Base-by-base conservation (phyloP, 2,797 vertebrate species). In the Danio aesculapii region DNA sequence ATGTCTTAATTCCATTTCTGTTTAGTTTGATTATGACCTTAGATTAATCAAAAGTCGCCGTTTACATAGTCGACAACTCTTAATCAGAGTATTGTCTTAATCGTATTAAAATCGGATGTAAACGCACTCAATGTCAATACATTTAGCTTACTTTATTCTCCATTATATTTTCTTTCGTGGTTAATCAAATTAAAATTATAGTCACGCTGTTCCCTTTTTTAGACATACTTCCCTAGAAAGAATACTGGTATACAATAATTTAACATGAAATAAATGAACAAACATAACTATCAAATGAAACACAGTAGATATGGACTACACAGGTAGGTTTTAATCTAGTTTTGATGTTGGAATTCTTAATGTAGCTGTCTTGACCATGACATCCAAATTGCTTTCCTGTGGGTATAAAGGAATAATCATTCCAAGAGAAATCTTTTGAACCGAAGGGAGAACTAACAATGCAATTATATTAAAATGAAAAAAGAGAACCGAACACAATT, bases 401-500 rank as follows among this genome's bases (percentile, higher is more conserved):
- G 49, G 66, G 72, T 63, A 86, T 80, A 80, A 87, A 90, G 74
- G 53, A 85, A 85, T 88, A 86, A 91, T 90, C 83, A 80, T 17
- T 69, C 57, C 74, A 59, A 89, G 85, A 83, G 88, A 83, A 81
- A 83, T 80, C 79, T 87, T 89, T 86, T 78, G 63, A 88, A 90
- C 85, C 55, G 41, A 82, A 79, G 85, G 87, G 88, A 91, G 71
- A 12, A 7, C 69, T 86, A 85, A 88, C 83, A 77, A 82, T 84
- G 75, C 85, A 89, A 92, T 92, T 89, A 85, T 77, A 89, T 85
- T 83, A 88, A 89, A 87, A 84, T 44, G 46, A 82, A 87, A 64
- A 77, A 64, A 67, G 2, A 64, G 39, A 77, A 68, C 17, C 16
- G 2, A 64, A 82, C 52, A 49, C 68, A 88, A 91, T 89, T 79